These are phyloP conservation scores for Anabacerthia variegaticeps DNA, from an alignment of 2,797 vertebrate species.

Conservation along the genomic window DNA sequence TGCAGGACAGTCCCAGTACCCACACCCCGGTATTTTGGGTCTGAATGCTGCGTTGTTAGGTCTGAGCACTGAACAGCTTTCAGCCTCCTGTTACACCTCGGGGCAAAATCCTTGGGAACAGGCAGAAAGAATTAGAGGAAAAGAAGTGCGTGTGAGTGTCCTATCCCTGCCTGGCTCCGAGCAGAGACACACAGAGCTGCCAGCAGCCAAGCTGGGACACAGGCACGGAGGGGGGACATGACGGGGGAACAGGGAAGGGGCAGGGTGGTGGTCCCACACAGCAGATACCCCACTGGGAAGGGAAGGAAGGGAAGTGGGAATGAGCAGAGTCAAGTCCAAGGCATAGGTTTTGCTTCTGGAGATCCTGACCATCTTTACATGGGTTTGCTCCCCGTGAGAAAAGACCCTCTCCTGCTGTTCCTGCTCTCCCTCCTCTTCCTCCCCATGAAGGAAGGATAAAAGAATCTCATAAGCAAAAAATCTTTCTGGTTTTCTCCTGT, in stretches of 20 bases:
- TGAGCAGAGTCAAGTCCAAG: accelerated
- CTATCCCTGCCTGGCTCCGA: accelerated
- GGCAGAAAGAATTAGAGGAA: not conserved
- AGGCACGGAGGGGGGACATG: not conserved
- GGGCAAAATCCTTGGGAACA: slow-evolving; percentile 22
- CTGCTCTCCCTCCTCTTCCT: not conserved
- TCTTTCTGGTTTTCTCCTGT: not conserved
- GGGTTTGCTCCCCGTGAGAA: not conserved
- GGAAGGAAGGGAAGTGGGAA: not conserved
- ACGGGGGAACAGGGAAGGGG: accelerated
- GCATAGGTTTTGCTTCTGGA: not conserved
- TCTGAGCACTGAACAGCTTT: not conserved
- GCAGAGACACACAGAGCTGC: not conserved
- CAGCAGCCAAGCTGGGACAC: not conserved
- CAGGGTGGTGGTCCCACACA: accelerated
- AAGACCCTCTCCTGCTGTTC: not conserved
- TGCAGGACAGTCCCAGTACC: not conserved
- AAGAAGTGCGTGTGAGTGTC: not conserved
- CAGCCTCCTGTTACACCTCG: not conserved
- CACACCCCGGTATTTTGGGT: accelerated
- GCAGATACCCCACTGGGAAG: not conserved
- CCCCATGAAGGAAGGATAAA: not conserved
- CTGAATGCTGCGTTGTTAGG: not conserved
- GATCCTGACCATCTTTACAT: not conserved
- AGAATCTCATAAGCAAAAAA: not conserved